Evolutionary conservation across 2,888 invertebrate genomes (phyloP).

Genomic region (Steinernema hermaphroditum): DNA sequence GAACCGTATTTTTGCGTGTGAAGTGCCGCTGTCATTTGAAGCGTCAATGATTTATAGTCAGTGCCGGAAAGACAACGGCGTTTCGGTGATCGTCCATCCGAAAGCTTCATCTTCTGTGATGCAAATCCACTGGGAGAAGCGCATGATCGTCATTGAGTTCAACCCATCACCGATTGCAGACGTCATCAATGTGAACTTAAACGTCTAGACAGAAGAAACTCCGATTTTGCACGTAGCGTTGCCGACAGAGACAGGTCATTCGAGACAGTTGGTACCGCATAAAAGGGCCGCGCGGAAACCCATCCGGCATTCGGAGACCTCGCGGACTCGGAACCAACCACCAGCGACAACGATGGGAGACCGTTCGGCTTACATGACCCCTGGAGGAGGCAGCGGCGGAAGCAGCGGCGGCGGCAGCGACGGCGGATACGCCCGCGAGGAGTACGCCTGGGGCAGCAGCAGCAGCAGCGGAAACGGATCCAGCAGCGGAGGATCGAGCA

Average conservation of each 20-base stretch:
- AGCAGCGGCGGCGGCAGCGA: conserved; percentile 25
- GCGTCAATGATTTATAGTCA: neutral
- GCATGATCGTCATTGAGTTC: conserved; percentile 6
- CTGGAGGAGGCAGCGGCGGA: neutral
- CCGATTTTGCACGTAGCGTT: too few species aligned
- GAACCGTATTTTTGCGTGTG: neutral
- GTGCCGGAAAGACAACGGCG: neutral
- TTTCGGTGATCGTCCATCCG: neutral
- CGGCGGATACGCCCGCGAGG: conserved; percentile 22
- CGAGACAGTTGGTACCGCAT: too few species aligned
- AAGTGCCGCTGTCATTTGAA: neutral
- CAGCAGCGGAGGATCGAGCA: too few species aligned
- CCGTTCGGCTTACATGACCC: conserved; percentile 16
- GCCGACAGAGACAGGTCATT: too few species aligned
- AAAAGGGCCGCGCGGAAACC: too few species aligned
- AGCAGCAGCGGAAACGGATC: too few species aligned
- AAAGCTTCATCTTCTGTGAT: neutral
- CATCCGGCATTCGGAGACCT: too few species aligned
- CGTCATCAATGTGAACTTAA: too few species aligned
- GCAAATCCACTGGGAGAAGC: neutral
- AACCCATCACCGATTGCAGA: neutral
- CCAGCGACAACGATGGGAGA: too few species aligned
- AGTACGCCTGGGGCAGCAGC: conserved; percentile 28
- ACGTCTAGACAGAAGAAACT: too few species aligned
- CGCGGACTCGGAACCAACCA: too few species aligned